Conservation (phyloP, 2,888 invertebrate species). For the Saturnia pavonia region DNA sequence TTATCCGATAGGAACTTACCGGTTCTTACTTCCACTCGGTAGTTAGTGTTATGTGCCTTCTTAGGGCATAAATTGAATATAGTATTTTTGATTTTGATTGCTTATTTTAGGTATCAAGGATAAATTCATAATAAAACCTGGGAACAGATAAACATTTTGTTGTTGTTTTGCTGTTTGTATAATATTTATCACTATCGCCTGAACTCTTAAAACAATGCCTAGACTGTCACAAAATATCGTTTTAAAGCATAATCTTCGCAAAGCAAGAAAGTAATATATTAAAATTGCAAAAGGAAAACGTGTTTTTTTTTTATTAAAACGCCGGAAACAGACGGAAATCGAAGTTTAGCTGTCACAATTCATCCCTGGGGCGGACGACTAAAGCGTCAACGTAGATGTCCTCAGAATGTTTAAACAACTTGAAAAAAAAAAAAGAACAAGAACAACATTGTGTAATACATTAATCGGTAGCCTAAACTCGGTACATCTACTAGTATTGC, state of each 20-base stretch:
- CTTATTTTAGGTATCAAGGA: no score
- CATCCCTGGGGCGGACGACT: not conserved
- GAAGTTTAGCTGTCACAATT: slow-evolving; percentile 13
- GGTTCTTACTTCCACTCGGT: no score
- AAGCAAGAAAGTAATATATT: slow-evolving; percentile 7
- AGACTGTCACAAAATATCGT: not conserved
- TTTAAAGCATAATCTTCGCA: not conserved
- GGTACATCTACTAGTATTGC: no score
- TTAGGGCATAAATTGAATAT: no score
- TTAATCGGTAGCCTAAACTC: not conserved
- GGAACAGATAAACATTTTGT: no score
- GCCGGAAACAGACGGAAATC: slow-evolving; percentile 21
- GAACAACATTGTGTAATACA: not conserved
- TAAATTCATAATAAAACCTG: no score
- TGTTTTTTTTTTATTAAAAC: slow-evolving; percentile 13
- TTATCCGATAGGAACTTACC: no score
- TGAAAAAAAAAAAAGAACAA: not conserved
- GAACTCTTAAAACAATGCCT: not conserved
- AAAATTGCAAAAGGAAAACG: slow-evolving; percentile 19
- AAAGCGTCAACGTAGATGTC: not conserved
- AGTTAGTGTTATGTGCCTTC: no score
- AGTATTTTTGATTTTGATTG: no score
- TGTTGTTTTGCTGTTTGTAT: no score
- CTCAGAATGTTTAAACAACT: not conserved
- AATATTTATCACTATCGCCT: no score